Conservation (phyloP, 2,113 vertebrate species). For the Pavo muticus region DNA sequence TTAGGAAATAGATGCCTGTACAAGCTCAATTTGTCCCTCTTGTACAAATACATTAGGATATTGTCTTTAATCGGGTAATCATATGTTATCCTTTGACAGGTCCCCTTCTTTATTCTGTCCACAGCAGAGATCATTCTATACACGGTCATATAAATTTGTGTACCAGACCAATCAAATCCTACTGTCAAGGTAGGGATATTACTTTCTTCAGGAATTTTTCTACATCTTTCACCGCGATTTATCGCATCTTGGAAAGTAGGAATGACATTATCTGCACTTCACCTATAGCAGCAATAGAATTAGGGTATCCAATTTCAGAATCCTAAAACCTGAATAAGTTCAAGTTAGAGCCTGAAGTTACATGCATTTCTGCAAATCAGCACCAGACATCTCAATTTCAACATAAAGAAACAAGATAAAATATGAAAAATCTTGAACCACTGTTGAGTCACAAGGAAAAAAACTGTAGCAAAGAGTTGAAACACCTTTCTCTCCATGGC, state of each 20-base stretch:
- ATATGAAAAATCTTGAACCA: background rate
- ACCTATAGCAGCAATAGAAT: background rate
- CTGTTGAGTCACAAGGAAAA: background rate
- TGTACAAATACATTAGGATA: background rate
- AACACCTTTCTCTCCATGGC: fast-evolving
- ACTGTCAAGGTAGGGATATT: background rate
- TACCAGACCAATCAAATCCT: background rate
- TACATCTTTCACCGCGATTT: background rate
- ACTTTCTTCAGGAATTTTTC: background rate
- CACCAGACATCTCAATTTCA: background rate
- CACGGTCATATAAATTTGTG: background rate
- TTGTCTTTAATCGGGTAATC: slow-evolving; percentile 3
- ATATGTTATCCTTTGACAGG: background rate
- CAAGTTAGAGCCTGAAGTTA: background rate
- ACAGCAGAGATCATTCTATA: background rate
- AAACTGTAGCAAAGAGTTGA: background rate
- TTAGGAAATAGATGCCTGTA: background rate
- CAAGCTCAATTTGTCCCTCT: slow-evolving; percentile 8
- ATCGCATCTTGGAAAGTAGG: background rate
- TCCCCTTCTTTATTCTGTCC: background rate
- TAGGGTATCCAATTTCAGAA: background rate
- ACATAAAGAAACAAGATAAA: background rate
- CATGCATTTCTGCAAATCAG: background rate
- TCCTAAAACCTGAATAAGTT: background rate
- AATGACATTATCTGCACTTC: background rate